Conservation (phyloP, 2,113 vertebrate species). For the Edolisoma coerulescens region DNA sequence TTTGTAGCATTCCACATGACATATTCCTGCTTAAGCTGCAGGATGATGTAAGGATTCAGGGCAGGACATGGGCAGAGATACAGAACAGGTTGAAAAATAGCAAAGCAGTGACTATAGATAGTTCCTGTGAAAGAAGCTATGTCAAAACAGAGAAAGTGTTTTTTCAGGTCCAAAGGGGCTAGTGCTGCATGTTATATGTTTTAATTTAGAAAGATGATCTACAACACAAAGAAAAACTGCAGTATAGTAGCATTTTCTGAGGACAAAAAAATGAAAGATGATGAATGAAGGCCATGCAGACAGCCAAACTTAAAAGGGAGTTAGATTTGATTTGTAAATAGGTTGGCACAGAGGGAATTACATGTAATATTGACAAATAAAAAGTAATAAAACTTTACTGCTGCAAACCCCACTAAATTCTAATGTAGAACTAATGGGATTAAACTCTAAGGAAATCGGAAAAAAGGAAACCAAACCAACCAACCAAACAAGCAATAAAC, state of each 20-base stretch:
- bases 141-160: background rate
- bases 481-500: background rate
- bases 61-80: background rate
- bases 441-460: background rate
- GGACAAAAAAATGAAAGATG: background rate
- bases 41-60: background rate
- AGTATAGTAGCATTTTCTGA: background rate
- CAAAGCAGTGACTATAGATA: background rate
- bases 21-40: background rate
- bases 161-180: background rate
- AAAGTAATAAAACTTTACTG: background rate
- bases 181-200: background rate
- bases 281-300: background rate
- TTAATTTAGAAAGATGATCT: background rate
- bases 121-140: background rate
- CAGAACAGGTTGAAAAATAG: conserved; percentile 2
- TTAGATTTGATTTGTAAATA: conserved; percentile 23
- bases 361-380: background rate
- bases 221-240: background rate
- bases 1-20: background rate
- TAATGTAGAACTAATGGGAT: background rate
- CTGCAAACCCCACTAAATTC: background rate
- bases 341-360: background rate
- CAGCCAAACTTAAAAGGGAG: background rate
- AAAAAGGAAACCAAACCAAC: background rate